phyloP scores from a whole-genome alignment of 2,888 invertebrate genomes.

The Taenaris catops region DNA sequence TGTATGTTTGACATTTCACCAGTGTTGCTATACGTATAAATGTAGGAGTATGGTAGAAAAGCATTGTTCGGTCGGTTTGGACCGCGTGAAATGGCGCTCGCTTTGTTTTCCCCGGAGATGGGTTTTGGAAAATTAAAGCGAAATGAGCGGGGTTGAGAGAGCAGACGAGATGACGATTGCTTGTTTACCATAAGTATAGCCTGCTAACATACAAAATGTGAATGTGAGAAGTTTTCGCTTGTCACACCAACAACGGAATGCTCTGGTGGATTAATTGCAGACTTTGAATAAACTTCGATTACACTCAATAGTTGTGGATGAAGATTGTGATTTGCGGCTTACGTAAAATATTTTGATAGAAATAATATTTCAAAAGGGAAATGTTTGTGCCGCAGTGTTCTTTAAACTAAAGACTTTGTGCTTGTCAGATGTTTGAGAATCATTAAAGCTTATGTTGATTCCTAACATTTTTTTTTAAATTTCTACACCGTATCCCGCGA shows the following conservation, averaged over 20 bases:
- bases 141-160: slow-evolving; percentile 54
- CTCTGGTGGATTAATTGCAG: slow-evolving; percentile 16
- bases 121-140: slow-evolving; percentile 74
- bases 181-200: slow-evolving; percentile 51
- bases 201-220: slow-evolving; percentile 30
- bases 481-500: too few relatives aligned
- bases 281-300: slow-evolving; percentile 20
- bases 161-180: slow-evolving; percentile 64
- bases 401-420: background rate
- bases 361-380: slow-evolving; percentile 8
- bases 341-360: slow-evolving; percentile 1
- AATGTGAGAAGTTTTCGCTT: slow-evolving; percentile 27
- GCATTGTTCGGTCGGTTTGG: slow-evolving; percentile 73
- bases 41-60: slow-evolving; percentile 52
- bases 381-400: background rate
- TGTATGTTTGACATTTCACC: slow-evolving; percentile 44
- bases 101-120: slow-evolving; percentile 64
- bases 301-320: slow-evolving; percentile 16
- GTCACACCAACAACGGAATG: slow-evolving; percentile 17
- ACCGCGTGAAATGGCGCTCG: slow-evolving; percentile 69
- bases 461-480: too few relatives aligned
- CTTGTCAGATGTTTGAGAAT: background rate
- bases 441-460: background rate
- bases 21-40: slow-evolving; percentile 52
- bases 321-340: slow-evolving; percentile 7